Percentiles rank a stretch among this genome's conserved stretches.
Evolutionary conservation across 2,888 invertebrate genomes (phyloP).

Genomic region (Pegoplata infirma): DNA sequence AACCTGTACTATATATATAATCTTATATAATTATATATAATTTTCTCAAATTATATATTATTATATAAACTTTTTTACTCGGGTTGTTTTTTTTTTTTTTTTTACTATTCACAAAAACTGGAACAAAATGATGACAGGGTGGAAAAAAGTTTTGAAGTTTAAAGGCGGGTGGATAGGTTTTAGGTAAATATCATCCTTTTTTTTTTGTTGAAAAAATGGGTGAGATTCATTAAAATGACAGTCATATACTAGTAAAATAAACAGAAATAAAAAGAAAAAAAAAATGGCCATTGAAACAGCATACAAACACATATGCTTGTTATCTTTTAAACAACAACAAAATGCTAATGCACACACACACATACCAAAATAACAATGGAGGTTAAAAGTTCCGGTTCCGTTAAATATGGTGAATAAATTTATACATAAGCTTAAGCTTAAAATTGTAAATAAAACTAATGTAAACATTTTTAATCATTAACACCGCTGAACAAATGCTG

Average conservation of each 20-base stretch:
- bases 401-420: slow-evolving; percentile 7
- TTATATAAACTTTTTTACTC: no score
- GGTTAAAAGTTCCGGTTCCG: slow-evolving; percentile 40
- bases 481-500: no score
- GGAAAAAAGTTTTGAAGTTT: background rate
- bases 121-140: background rate
- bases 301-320: background rate
- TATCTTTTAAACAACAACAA: background rate
- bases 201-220: background rate
- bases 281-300: background rate
- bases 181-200: background rate
- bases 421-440: slow-evolving; percentile 1
- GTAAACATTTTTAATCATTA: no score
- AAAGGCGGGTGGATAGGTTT: background rate
- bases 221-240: background rate
- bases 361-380: background rate
- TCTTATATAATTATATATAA: no score
- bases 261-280: background rate
- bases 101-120: background rate
- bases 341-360: background rate
- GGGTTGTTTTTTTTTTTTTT: no score
- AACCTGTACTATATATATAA: no score
- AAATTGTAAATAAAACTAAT: no score
- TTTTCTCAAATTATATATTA: no score
- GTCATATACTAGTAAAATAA: background rate